Base-by-base conservation (phyloP, 2,888 invertebrate genomes). In the Parelbella ahira region DNA sequence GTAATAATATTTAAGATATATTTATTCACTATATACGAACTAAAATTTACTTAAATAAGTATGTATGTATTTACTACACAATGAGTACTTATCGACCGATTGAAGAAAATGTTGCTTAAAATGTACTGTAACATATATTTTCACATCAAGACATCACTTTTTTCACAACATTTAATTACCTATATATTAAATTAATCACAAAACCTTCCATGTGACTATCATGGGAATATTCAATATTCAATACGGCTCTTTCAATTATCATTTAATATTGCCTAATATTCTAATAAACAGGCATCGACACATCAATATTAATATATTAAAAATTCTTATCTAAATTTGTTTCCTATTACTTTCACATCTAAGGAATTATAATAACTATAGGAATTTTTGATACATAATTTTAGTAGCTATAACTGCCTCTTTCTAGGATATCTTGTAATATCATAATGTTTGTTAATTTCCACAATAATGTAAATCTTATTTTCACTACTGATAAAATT, bases 401-500 rank as follows among this genome's bases (percentile, higher is more conserved):
- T 20, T 21, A 37, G 7, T n/a, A 13, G 5, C 28, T 37, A 37
- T 12, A 29, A 3, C 28, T 20, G 13, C 24, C 20, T 4, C 19
- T 7, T 37, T 27, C 6, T 69, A 68, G 64, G n/a, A n/a, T n/a
- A n/a, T n/a, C n/a, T n/a, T n/a, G n/a, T n/a, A n/a, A n/a, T n/a
- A n/a, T n/a, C 58, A 58, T 4, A 15, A 15, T 15, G 4, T 15
- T 4, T 3, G 4, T 15, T 15, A 15, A 2, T 15, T 59, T 65
- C 64, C 68, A 48, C 51, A 53, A 24, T 10, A 10, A 45, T 4
- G 15, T 15, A 63, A 53, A 56, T 59, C 52, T 48, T 33, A 53
- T 51, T 48, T 38, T 46, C 39, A 39, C 23, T 47, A 32, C 33
- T 30, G 28, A 28, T 28, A 28, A 12, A 28, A 7, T 28, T 25